These are phyloP conservation scores for Samia ricini DNA, from an alignment of 1,140 invertebrate genomes.

Conservation along the genomic window DNA sequence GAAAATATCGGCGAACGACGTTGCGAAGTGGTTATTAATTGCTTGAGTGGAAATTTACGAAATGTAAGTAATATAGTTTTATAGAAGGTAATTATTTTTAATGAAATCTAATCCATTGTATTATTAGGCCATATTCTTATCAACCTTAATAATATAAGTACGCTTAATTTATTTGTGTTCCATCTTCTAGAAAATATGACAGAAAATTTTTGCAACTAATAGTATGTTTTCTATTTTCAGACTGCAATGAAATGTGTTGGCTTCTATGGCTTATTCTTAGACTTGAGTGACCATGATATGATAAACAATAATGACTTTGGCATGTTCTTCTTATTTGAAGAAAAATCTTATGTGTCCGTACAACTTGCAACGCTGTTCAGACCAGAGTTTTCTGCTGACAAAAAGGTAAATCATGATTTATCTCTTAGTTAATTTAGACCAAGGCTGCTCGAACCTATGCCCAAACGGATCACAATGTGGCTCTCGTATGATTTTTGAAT, in stretches of 20 bases:
- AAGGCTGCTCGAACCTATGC: no score
- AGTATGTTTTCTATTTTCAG: constrained; percentile 17
- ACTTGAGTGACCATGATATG: constrained; percentile 23
- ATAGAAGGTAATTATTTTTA: no score
- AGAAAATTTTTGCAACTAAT: no score
- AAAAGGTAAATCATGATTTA: constrained; percentile 21
- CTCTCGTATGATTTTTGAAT: no score
- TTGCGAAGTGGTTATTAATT: constrained; percentile 75
- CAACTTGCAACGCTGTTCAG: constrained; percentile 38
- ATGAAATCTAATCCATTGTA: no score
- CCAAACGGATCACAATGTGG: no score
- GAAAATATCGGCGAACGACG: constrained; percentile 41
- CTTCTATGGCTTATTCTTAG: constrained; percentile 25
- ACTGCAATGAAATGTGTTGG: constrained; percentile 26
- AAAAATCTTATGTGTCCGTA: constrained; percentile 22
- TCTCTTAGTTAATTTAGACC: background rate
- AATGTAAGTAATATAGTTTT: constrained; percentile 14
- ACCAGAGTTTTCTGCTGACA: constrained; percentile 13
- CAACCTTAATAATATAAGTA: no score
- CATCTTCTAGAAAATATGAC: no score
- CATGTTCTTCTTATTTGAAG: constrained; percentile 24
- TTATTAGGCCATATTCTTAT: no score
- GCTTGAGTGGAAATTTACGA: constrained; percentile 19
- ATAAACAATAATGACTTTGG: constrained; percentile 30
- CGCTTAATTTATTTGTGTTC: no score